These are phyloP conservation scores for Epinotia bilunana DNA, from an alignment of 2,888 invertebrate species.

Conservation along the genomic window DNA sequence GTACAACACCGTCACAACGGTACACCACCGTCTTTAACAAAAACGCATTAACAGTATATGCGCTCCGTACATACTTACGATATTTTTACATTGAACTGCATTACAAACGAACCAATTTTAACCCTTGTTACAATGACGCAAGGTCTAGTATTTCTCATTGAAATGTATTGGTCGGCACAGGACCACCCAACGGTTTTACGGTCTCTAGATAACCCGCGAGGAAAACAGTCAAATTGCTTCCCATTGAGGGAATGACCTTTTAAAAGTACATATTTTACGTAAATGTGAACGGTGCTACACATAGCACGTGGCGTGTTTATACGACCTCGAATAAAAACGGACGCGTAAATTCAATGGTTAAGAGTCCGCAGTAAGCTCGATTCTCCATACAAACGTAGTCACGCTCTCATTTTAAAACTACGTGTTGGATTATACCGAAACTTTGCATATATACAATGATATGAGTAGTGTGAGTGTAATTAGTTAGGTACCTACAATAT, in stretches of 20 bases:
- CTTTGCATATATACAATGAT: too few relatives aligned
- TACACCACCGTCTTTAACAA: background rate
- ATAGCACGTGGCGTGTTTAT: conserved; percentile 24
- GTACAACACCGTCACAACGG: background rate
- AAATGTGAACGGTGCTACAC: conserved; percentile 17
- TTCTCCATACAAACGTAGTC: too few relatives aligned
- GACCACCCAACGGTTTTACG: conserved; percentile 32
- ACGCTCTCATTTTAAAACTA: too few relatives aligned
- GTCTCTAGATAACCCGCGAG: conserved; percentile 20
- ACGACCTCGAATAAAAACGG: conserved; percentile 19
- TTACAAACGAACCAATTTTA: background rate
- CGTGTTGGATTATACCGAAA: too few relatives aligned
- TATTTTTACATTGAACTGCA: background rate
- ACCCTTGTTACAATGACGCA: background rate
- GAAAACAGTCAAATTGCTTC: conserved; percentile 29
- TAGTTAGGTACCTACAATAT: too few relatives aligned
- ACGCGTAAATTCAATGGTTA: conserved; percentile 10
- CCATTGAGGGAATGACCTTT: conserved; percentile 29
- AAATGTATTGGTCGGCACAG: background rate
- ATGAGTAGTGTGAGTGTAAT: too few relatives aligned
- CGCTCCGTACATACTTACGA: background rate
- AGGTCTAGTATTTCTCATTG: background rate
- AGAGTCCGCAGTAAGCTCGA: too few relatives aligned
- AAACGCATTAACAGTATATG: background rate
- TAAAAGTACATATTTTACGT: conserved; percentile 34